A percentile compares a stretch with the other conserved stretches of the same genome.
Evolutionary conservation across 2,113 vertebrate species (phyloP).

Genomic region (Ceyx margarethae): DNA sequence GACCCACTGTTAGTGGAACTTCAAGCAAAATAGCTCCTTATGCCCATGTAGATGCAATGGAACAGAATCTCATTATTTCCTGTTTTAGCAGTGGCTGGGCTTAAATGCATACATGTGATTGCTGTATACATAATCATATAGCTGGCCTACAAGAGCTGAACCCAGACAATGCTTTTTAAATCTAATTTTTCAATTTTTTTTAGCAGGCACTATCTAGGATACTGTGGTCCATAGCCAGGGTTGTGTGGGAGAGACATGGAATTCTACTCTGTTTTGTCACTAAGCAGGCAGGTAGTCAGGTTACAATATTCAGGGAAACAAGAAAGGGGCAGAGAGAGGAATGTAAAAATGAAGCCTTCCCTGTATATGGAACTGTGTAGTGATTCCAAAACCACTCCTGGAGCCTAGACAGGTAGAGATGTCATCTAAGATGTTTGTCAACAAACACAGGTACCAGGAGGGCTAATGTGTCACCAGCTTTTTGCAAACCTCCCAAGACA

Average conservation of each 20-base stretch:
- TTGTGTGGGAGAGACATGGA: not conserved
- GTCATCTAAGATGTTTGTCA: not conserved
- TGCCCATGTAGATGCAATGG: not conserved
- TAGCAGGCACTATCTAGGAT: not conserved
- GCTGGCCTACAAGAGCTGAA: not conserved
- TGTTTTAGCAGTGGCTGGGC: not conserved
- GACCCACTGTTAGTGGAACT: not conserved
- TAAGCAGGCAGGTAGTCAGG: not conserved
- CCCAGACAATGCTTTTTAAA: too few species aligned
- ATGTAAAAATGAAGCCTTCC: not conserved
- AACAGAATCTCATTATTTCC: not conserved
- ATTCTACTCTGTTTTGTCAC: not conserved
- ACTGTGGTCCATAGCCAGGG: not conserved
- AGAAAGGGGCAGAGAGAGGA: not conserved
- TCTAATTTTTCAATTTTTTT: not conserved
- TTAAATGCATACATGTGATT: not conserved
- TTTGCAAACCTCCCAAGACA: not conserved
- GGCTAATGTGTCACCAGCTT: not conserved
- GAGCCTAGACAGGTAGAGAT: not conserved
- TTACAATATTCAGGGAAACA: not conserved
- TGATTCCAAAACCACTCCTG: not conserved
- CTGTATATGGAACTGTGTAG: not conserved
- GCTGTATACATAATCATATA: not conserved
- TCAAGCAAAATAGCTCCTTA: not conserved
- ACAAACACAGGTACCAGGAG: rapidly evolving